Base-by-base conservation (phyloP, 1,140 invertebrate species). In the Papilio machaon region DNA sequence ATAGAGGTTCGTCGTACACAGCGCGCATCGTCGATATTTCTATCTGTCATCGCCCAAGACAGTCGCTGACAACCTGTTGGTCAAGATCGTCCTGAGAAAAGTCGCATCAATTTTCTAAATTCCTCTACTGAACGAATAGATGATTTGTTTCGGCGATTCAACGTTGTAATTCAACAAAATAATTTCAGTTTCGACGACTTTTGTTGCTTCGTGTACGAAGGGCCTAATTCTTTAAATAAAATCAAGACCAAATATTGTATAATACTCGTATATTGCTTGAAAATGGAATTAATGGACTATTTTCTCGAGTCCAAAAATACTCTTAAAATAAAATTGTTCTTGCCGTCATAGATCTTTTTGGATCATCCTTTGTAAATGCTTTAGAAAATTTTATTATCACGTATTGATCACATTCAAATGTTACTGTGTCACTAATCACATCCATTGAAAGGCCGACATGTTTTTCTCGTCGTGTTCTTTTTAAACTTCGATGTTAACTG, bases 361-460 rank as follows among this genome's bases (percentile, higher is more conserved):
- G 30, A 38, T 70, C 60, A 64, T 23, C 13, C 4, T 70, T 70
- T 17, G 64, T 38, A 35, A 11, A 70, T 70, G 23, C 13, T 67
- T 35, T 70, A n/a, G n/a, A 67, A 30, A 67, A 15, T 67, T 30
- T 67, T 70, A 38, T 35, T 15, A 67, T 67, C 64, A 67, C 64
- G 13, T 30, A 67, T 67, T 67, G 30, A 15, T 35, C 23, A 64
- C 38, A 73, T 77, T 60, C 35, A 58, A 80, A 67, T 52, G 84
- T 84, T 60, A 67, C 46, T 80, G 81, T 38, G 38, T 70, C 74
- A 76, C 74, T 80, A 83, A 88, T 85, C 80, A 81, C 84, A 85
- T 82, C 80, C 79, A 86, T 86, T 87, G 78, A 85, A 67, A 82
- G 60, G 74, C 30, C 80, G 85, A 89, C 86, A 86, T 85, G 85